These are phyloP conservation scores for Alces alces DNA, from an alignment of 2,113 vertebrate genomes.

Conservation along the genomic window DNA sequence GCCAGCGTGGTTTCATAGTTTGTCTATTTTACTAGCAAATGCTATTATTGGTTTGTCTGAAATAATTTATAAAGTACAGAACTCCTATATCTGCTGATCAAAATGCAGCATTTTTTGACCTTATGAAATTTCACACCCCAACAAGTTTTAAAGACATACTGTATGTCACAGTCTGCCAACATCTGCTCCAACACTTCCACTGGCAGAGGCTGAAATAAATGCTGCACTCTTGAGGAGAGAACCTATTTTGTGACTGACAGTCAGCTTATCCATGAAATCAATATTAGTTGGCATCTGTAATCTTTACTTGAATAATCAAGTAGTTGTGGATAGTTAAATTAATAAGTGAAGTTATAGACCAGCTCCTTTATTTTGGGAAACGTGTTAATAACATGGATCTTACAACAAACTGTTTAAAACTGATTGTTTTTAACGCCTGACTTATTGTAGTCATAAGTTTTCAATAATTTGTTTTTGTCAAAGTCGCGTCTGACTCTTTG, in stretches of 20 bases:
- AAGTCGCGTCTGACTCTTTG: background rate
- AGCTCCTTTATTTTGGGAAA: background rate
- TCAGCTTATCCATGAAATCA: slow-evolving; percentile 17
- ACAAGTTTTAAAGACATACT: slow-evolving; percentile 73
- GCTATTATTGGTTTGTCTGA: slow-evolving; percentile 57
- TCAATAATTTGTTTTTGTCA: background rate
- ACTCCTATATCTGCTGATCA: slow-evolving; percentile 67
- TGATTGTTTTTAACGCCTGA: background rate
- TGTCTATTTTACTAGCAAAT: background rate
- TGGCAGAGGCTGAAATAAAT: slow-evolving; percentile 67
- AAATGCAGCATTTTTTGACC: slow-evolving; percentile 75
- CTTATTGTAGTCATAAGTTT: background rate
- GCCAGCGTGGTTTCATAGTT: background rate
- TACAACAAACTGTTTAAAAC: background rate
- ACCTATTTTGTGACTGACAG: slow-evolving; percentile 55
- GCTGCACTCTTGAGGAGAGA: slow-evolving; percentile 42
- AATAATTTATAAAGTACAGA: slow-evolving; percentile 63
- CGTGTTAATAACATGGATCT: background rate
- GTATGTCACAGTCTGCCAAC: slow-evolving; percentile 76
- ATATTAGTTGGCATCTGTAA: slow-evolving; percentile 59
- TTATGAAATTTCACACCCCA: slow-evolving; percentile 76
- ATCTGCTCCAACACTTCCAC: slow-evolving; percentile 72
- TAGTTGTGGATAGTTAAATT: background rate
- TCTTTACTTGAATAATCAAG: background rate
- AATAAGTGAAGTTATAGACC: background rate